A percentile compares a stretch with the other conserved stretches of the same genome.
Conservation (phyloP, 2,888 invertebrate genomes). For the Anoncus sp. region DNA sequence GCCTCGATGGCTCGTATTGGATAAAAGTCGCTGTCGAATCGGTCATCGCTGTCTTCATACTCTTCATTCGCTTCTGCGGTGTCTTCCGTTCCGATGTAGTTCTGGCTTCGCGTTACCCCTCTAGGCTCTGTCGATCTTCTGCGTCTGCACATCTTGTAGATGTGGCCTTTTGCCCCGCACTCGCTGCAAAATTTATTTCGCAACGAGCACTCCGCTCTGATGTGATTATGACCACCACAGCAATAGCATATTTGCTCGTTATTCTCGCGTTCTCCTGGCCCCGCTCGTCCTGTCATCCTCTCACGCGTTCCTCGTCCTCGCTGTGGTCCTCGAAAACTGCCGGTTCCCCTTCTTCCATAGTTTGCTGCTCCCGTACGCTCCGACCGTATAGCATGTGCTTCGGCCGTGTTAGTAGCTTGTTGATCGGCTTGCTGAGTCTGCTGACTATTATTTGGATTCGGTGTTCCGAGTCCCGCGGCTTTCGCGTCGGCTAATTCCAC, state of each 20-base stretch:
- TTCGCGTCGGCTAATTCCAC: constrained; percentile 34
- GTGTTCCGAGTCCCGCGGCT: not conserved
- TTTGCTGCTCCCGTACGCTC: too few relatives aligned
- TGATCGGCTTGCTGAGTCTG: too few relatives aligned
- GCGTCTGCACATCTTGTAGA: constrained; percentile 28
- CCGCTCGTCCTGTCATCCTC: not conserved
- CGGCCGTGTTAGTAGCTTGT: too few relatives aligned
- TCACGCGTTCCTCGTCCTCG: not conserved
- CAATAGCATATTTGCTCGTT: constrained; percentile 24
- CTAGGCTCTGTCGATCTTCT: not conserved
- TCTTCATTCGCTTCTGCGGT: constrained; percentile 2
- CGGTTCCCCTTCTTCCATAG: too few relatives aligned
- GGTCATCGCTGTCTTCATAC: not conserved
- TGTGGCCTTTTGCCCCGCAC: constrained; percentile 36
- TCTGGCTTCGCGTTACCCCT: too few relatives aligned
- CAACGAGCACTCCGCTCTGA: constrained; percentile 19
- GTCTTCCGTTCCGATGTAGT: too few relatives aligned
- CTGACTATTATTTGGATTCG: too few relatives aligned
- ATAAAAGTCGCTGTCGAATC: not conserved
- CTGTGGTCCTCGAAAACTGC: not conserved
- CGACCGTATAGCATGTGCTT: too few relatives aligned
- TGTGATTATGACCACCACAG: constrained; percentile 27
- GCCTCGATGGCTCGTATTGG: constrained; percentile 12
- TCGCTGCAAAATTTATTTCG: constrained; percentile 42
- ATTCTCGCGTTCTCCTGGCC: not conserved